A percentile compares a stretch with the other conserved stretches of the same genome.
Conservation (phyloP, 2,888 invertebrate genomes). For the Eristalinus sepulchralis region DNA sequence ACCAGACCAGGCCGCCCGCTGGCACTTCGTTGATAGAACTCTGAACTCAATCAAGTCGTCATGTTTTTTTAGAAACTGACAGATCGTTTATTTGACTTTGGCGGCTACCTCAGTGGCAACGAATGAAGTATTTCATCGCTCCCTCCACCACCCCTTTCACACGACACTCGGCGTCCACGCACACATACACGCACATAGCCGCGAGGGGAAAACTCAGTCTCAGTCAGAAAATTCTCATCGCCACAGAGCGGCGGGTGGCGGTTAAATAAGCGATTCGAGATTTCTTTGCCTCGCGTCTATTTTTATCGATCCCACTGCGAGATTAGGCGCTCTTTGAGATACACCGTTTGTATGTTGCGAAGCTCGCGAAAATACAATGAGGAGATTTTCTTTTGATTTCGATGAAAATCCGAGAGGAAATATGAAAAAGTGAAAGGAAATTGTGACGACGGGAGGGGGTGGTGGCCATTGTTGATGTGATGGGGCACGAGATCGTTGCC, state of each 20-base stretch:
- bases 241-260: neutral
- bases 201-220: neutral
- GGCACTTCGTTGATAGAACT: conserved; percentile 13
- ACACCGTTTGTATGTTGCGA: conserved; percentile 21
- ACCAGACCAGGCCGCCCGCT: neutral
- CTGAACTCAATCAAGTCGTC: conserved; percentile 50
- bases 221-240: conserved; percentile 2
- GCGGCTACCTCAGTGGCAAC: neutral
- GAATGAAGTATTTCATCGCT: conserved; percentile 13
- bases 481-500: neutral
- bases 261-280: conserved; percentile 31
- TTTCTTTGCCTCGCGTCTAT: conserved; percentile 19
- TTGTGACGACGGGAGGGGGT: neutral
- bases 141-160: neutral
- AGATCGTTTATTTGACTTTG: conserved; percentile 44
- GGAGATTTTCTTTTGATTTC: conserved; percentile 10
- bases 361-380: conserved; percentile 20
- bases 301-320: conserved; percentile 17
- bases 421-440: conserved; percentile 10
- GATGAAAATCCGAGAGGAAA: conserved; percentile 8
- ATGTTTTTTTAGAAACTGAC: conserved; percentile 50
- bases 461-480: neutral
- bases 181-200: neutral
- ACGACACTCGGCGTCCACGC: neutral
- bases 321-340: conserved; percentile 15